Conservation (phyloP, 2,888 invertebrate genomes). For the Nyleta sp. region DNA sequence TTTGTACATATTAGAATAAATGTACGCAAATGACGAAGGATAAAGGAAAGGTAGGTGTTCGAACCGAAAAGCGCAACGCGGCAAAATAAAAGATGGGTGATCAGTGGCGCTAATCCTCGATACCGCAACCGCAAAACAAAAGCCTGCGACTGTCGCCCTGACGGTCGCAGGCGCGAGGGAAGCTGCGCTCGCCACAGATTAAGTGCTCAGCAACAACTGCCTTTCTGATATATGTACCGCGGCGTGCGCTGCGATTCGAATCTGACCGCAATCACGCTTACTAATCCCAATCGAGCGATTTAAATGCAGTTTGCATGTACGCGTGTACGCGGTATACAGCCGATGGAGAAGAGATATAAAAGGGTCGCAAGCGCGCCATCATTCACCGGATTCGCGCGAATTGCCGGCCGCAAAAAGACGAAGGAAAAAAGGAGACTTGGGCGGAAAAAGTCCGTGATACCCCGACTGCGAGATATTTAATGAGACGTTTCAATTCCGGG, state of each 20-base stretch:
- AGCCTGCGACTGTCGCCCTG: constrained; percentile 38
- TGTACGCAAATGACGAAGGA: constrained; percentile 13
- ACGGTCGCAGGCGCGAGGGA: constrained; percentile 30
- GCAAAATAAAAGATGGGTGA: constrained; percentile 24
- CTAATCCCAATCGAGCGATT: constrained; percentile 51
- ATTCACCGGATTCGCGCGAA: no score
- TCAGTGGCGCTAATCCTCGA: constrained; percentile 45
- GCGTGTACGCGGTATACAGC: constrained; percentile 26
- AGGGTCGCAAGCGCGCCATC: no score
- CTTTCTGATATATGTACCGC: constrained; percentile 53
- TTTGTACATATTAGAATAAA: no score
- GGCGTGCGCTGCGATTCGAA: constrained; percentile 42
- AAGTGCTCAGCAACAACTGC: constrained; percentile 54
- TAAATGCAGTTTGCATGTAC: constrained; percentile 50
- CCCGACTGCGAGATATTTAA: no score
- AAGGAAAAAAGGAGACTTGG: no score
- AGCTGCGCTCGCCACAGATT: constrained; percentile 48
- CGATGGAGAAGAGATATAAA: no score
- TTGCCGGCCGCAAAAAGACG: no score
- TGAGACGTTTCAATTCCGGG: no score
- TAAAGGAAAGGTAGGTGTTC: constrained; percentile 7
- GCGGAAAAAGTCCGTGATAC: no score
- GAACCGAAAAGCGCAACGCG: not conserved
- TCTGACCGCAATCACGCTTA: constrained; percentile 49
- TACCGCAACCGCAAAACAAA: constrained; percentile 57